Percentiles rank a stretch among this genome's conserved stretches.
These are phyloP conservation scores for Synergus laeviventris DNA, from an alignment of 2,888 invertebrate genomes.

Conservation along the genomic window DNA sequence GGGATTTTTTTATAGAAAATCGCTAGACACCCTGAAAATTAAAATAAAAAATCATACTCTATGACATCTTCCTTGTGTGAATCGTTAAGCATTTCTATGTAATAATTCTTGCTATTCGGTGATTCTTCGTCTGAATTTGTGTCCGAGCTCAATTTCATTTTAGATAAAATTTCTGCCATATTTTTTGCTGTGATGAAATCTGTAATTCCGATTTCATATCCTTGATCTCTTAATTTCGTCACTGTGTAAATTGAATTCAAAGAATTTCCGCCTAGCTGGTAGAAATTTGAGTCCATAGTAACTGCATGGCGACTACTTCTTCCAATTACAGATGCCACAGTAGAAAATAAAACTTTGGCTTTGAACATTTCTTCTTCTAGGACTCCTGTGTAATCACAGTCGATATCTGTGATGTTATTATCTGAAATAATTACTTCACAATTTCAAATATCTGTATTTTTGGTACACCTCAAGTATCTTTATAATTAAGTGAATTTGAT, in stretches of 20 bases:
- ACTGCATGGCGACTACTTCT: conserved; percentile 81
- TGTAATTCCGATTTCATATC: conserved; percentile 87
- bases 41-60: conserved; percentile 78
- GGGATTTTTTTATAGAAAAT: too few relatives aligned
- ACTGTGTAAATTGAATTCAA: conserved; percentile 91
- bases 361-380: conserved; percentile 79
- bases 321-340: conserved; percentile 85
- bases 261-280: conserved; percentile 91
- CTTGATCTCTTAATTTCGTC: conserved; percentile 85
- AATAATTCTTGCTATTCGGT: conserved; percentile 73
- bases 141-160: conserved; percentile 76
- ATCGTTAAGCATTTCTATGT: conserved; percentile 78
- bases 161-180: conserved; percentile 83
- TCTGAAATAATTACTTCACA: conserved; percentile 40
- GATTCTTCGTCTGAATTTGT: conserved; percentile 60
- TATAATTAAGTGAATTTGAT: background rate
- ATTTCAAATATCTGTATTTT: background rate
- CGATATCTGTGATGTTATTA: conserved; percentile 60
- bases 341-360: conserved; percentile 85
- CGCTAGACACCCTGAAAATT: too few relatives aligned
- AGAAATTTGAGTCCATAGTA: conserved; percentile 84
- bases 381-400: conserved; percentile 83
- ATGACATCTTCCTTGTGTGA: conserved; percentile 83
- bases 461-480: background rate
- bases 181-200: conserved; percentile 87